These are phyloP conservation scores for Machimus rusticus DNA, from an alignment of 2,888 invertebrate genomes.

Conservation along the genomic window DNA sequence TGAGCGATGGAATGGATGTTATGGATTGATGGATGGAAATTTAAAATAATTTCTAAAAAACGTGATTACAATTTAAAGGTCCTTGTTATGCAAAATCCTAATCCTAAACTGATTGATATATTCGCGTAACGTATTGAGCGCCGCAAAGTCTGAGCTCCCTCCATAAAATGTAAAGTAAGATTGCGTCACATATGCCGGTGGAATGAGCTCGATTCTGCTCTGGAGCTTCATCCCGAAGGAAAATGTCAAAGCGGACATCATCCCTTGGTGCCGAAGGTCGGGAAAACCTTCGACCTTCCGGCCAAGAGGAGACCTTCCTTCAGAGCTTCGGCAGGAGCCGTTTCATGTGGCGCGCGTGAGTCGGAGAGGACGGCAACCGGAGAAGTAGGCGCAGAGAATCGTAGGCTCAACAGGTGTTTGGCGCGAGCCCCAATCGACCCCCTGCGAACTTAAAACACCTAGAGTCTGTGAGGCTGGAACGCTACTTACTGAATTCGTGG, in stretches of 20 bases:
- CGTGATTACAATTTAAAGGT: not conserved
- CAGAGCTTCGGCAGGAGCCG: not conserved
- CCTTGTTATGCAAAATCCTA: not conserved
- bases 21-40: no score
- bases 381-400: not conserved
- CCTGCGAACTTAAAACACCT: not conserved
- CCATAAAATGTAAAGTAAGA: not conserved
- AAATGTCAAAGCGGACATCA: not conserved
- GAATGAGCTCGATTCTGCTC: not conserved
- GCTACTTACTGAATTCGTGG: slow-evolving; percentile 67
- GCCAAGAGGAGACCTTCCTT: not conserved
- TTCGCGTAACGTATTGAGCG: not conserved
- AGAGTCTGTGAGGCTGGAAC: no score
- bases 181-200: not conserved
- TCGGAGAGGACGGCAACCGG: not conserved
- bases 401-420: not conserved
- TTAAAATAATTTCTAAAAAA: no score
- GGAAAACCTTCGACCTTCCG: not conserved
- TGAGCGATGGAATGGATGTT: no score
- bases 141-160: not conserved
- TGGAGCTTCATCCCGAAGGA: not conserved
- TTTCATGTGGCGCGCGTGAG: not conserved
- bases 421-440: not conserved
- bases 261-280: not conserved
- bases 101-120: not conserved